Percentiles rank a stretch among this genome's conserved stretches.
These are phyloP conservation scores for Poeciliopsis retropinna DNA, from an alignment of 2,113 vertebrate genomes.

Conservation along the genomic window DNA sequence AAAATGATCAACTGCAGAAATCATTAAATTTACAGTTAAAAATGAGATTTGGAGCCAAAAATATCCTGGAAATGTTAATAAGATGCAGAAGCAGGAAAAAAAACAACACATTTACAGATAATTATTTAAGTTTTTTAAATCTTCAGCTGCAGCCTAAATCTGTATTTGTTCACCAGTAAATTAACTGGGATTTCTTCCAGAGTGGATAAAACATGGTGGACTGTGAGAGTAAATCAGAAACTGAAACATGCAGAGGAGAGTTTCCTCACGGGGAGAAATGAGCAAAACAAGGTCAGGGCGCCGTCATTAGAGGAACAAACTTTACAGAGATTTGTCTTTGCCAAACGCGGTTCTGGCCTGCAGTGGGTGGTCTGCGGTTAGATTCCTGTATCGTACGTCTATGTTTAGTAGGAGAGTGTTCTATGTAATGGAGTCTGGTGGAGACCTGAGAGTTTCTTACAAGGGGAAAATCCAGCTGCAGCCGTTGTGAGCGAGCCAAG, in stretches of 20 bases:
- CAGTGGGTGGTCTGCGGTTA: conserved; percentile 46
- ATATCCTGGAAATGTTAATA: too few species aligned
- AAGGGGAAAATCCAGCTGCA: conserved; percentile 8
- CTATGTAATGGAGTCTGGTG: conserved; percentile 16
- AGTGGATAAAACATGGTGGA: neutral
- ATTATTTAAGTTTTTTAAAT: too few species aligned
- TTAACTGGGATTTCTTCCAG: neutral
- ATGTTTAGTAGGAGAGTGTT: conserved; percentile 18
- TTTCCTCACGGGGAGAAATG: conserved; percentile 34
- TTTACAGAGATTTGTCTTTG: conserved; percentile 29
- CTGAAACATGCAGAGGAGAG: neutral
- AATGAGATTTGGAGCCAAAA: too few species aligned
- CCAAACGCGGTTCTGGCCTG: conserved; percentile 45
- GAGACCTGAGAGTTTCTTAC: conserved; percentile 4
- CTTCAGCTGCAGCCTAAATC: neutral
- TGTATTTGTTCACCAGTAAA: neutral
- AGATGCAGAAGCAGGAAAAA: neutral
- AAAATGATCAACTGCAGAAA: too few species aligned
- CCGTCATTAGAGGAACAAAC: conserved; percentile 58
- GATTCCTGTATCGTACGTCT: conserved; percentile 23
- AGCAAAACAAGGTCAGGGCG: conserved; percentile 30
- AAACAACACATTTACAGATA: neutral
- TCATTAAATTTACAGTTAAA: too few species aligned
- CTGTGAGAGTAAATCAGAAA: neutral
- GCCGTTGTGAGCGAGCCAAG: neutral